A percentile compares a stretch with the other conserved stretches of the same genome.
Conservation (phyloP, 1,140 invertebrate species). For the Nixonia krombeini region DNA sequence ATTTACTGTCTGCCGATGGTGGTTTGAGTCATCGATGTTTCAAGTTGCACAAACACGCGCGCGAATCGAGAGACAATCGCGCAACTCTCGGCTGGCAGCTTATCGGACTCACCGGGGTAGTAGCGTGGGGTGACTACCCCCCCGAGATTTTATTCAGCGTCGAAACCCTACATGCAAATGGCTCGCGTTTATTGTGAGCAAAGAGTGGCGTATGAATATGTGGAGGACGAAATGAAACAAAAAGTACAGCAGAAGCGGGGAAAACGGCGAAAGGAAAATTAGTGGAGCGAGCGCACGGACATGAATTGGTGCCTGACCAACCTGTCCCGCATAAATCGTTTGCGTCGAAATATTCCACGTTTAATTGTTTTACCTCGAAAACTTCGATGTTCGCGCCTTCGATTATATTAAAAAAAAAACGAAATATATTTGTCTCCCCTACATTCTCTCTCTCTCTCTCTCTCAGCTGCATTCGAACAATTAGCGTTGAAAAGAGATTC, state of each 20-base stretch:
- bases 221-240: slow-evolving; percentile 63
- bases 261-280: slow-evolving; percentile 36
- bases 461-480: no score
- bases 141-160: slow-evolving; percentile 49
- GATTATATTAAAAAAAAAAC: neutral
- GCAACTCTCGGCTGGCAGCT: slow-evolving; percentile 61
- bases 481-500: no score
- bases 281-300: neutral
- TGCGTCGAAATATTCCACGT: slow-evolving; percentile 13
- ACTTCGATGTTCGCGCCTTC: neutral
- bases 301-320: slow-evolving; percentile 35
- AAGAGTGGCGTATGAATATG: slow-evolving; percentile 65
- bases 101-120: slow-evolving; percentile 51
- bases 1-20: slow-evolving; percentile 68
- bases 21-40: slow-evolving; percentile 51
- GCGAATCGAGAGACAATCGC: slow-evolving; percentile 69
- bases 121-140: slow-evolving; percentile 37
- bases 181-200: slow-evolving; percentile 65
- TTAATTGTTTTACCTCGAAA: slow-evolving; percentile 20
- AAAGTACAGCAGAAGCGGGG: slow-evolving; percentile 31
- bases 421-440: neutral
- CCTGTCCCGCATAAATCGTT: slow-evolving; percentile 10
- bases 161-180: slow-evolving; percentile 65
- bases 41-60: slow-evolving; percentile 41
- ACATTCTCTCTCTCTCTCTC: no score